Base-by-base conservation (phyloP, 2,888 invertebrate genomes). In the Zaprionus lineosus region DNA sequence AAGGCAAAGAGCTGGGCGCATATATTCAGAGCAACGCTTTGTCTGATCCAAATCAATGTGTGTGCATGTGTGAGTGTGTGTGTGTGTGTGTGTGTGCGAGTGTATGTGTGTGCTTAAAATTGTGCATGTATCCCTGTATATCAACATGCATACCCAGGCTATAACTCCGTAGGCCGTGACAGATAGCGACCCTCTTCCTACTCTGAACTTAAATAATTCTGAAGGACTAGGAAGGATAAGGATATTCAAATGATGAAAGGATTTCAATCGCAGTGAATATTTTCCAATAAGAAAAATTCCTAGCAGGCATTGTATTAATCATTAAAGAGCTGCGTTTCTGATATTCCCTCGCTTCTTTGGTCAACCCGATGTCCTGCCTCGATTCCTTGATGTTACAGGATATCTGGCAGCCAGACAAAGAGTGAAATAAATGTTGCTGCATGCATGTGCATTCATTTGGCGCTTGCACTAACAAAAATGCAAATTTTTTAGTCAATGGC, bases 1-100 rank as follows among this genome's bases (percentile, higher is more conserved):
- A 83, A 84, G 85, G 70, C 78, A 82, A 83, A 84, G 84, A 64
- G 70, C 52, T 64, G 63, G 62, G 60, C 59, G 59, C 65, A 57
- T 51, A 69, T 66, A 70, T 65, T 58, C 71, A 43, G 58, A 61
- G 63, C 34, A 36, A 7, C 29, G 55, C 68, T 72, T 72, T 71
- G 71, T 72, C 64, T 57, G 68, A 59, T 70, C 52, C 47, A 60
- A 67, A 64, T 67, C 63, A 43, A 67, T 60, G 39, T 39, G 3
- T 26, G 12, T 29, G 16, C 21, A 19, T 26, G 9, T 24, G 7
- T 40, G 24, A 16, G 19, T 24, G 11, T 18, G 7, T 34, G 24
- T 24, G 8, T 9, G 12, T 41, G 8, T 33, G 9, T 12, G 16
- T 18, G 9, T 3, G 24, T 21, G 6, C 16, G n/a, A n/a, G 8